Base-by-base conservation (phyloP, 2,113 vertebrate genomes). In the Sylvicapra grimmia region DNA sequence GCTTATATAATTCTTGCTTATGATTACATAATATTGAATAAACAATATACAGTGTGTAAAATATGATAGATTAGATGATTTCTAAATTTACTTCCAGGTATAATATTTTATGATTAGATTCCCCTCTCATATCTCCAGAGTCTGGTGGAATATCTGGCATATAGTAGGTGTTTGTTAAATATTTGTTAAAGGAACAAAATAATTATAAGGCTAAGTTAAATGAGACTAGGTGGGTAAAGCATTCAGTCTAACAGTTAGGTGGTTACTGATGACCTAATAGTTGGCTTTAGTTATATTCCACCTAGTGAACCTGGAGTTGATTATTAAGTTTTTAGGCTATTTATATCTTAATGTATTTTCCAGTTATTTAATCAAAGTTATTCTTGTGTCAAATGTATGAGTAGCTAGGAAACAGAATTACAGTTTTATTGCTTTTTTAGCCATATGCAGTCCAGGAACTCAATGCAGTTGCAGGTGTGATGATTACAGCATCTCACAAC, bases 401-500 rank as follows among this genome's bases (percentile, higher is more conserved):
- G 3, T 90, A 90, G 13, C 75, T 82, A 68, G 47, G 53, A 89
- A 94, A 33, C 75, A 58, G 27, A 93, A 49, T 91, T 92, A 25
- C 49, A 8, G 1, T 0, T 0, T 33, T 58, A 0, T 80, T 96
- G 56, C 29, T 97, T 97, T 96, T 98, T 98, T 25, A 99, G 99
- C 99, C 99, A 21, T 99, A 99, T 0, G 99, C 99, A 1, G 99
- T 99, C 86, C 99, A 98, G 97, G 99, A 99, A 98, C 99, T 99
- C 4, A 98, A 98, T 1, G 99, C 99, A 3, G 99, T 99, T 51
- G 99, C 99, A 4, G 99, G 99, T 1, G 99, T 99, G 44, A 99
- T 99, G 99, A 99, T 99, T 97, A 99, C 99, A 0, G 99, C 99
- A 0, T 99, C 99, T 25, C 99, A 99, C 97, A 99, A 99, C 96